These are phyloP conservation scores for Meganola albula DNA, from an alignment of 2,888 invertebrate species.

Conservation along the genomic window DNA sequence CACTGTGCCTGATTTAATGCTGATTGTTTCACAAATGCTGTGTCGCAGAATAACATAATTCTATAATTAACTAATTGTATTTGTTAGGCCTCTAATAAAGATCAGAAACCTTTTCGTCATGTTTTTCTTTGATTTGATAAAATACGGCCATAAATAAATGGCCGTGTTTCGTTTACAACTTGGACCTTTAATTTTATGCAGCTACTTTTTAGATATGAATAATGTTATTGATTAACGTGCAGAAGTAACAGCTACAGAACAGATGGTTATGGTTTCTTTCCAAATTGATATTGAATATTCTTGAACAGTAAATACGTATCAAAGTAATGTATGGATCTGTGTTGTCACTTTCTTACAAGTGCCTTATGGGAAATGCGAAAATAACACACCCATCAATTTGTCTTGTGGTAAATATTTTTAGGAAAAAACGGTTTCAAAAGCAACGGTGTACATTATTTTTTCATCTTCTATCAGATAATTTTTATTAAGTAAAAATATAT, in stretches of 20 bases:
- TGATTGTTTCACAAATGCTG: no score
- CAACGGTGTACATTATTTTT: no score
- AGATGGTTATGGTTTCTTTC: conserved; percentile 30
- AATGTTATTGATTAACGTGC: conserved; percentile 32
- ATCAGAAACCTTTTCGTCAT: no score
- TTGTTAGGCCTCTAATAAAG: no score
- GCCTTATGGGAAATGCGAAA: background rate
- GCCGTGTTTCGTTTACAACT: conserved; percentile 5
- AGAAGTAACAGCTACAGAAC: conserved; percentile 30
- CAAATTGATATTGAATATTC: conserved; percentile 37
- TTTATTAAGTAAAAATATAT: no score
- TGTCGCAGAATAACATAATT: no score
- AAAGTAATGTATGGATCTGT: background rate
- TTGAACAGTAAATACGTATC: conserved; percentile 22
- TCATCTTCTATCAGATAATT: no score
- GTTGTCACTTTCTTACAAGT: background rate
- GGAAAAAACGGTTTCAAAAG: no score
- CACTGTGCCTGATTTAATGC: no score
- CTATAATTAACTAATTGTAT: no score
- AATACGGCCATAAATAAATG: no score
- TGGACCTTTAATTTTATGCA: conserved; percentile 14
- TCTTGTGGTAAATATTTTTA: background rate
- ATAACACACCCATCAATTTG: background rate
- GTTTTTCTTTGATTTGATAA: no score
- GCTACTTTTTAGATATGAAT: conserved; percentile 34